Conservation (phyloP, 2,888 invertebrate species). For the Troides helena region DNA sequence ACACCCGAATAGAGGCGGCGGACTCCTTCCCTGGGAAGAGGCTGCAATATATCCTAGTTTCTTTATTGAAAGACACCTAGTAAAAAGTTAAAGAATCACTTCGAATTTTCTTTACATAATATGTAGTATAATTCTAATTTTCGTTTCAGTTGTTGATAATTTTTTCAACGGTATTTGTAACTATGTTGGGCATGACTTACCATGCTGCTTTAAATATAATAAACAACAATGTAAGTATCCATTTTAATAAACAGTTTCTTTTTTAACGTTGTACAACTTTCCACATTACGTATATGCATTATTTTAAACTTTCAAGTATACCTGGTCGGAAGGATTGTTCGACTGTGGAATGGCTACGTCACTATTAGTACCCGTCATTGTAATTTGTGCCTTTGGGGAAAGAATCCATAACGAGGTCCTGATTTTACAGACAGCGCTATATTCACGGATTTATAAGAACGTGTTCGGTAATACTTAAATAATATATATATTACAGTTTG, state of each 20-base stretch:
- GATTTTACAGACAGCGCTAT: constrained; percentile 29
- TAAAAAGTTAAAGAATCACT: not conserved
- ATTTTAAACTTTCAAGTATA: constrained; percentile 6
- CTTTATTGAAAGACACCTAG: no score
- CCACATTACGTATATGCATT: not conserved
- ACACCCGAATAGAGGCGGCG: no score
- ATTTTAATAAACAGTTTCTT: not conserved
- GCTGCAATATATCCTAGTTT: no score
- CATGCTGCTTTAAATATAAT: constrained; percentile 45
- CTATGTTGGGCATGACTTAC: constrained; percentile 46
- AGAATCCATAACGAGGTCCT: constrained; percentile 31
- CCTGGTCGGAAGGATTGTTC: not conserved
- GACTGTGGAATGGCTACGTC: not conserved
- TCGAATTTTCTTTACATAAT: not conserved
- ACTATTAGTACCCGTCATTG: not conserved
- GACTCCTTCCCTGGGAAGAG: no score
- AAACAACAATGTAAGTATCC: constrained; percentile 44
- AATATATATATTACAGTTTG: not conserved
- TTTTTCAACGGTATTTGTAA: constrained; percentile 48
- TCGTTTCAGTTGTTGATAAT: constrained; percentile 54
- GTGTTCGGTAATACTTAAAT: constrained; percentile 29
- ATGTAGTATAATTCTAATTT: not conserved
- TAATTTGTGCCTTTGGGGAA: constrained; percentile 21
- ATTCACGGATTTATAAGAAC: constrained; percentile 32
- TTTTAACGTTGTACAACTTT: not conserved